Base-by-base conservation (phyloP, 92 coral and sea anemone species). In the Muricea muricata region DNA sequence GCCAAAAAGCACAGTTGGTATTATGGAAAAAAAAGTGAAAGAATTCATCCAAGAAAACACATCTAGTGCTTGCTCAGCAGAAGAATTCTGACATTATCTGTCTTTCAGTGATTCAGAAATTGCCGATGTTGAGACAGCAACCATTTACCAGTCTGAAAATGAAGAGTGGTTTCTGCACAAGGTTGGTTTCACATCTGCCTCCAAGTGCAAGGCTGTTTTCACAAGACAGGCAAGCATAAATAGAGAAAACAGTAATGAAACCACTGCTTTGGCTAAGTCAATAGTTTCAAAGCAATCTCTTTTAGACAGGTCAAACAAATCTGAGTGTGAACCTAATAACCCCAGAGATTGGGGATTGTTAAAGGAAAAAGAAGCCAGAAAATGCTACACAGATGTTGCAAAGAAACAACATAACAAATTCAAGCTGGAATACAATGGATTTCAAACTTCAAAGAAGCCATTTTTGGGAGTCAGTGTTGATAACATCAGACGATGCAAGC, bases 291-390 rank as follows among this genome's bases (percentile, higher is more conserved):
- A 63, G 70, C 70, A 35, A 63, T 63, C 70, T 63, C 13, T 52
- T 24, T n/a, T n/a, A n/a, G 26, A 45, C 28, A 48, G 8, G 40
- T 52, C 21, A 42, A 46, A 45, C 8, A 66, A 14, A 66, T n/a
- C 3, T 4, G 0, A 20, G 10, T 17, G 5, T 6, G 46, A 86
- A 69, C 88, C 92, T 61, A 74, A 73, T 71, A 88, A 91, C 87
- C 91, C 94, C 63, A 91, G 91, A 76, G 93, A 63, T 67, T 87
- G 94, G 90, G 91, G 93, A 47, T 79, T 93, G 67, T 61, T 80
- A 32, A 88, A 88, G 65, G 93, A 93, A 81, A 79, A 91, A 50
- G 85, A 87, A 81, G 92, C 90, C 32, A 56, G 93, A 78, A 85
- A 55, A 35, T 92, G 92, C 55, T 90, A 90, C 67, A 57, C 69